Evolutionary conservation across 2,888 invertebrate species (phyloP), one percentile per base, ranked within the genome.

Genomic region (Seira ritae): DNA sequence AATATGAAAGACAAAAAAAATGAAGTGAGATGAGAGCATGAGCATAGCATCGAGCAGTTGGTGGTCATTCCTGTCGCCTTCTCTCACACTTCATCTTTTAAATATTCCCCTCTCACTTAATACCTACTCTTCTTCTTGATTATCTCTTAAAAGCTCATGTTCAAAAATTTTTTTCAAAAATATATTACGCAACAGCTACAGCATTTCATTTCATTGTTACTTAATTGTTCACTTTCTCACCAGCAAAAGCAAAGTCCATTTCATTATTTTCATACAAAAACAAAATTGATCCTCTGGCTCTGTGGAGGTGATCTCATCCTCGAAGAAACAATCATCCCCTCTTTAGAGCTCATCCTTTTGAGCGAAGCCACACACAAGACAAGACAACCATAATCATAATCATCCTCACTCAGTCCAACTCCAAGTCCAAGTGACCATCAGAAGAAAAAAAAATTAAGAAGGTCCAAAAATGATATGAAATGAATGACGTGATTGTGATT

Each of bases 201-300:
- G n/a, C n/a, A n/a, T n/a, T n/a, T n/a, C n/a, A n/a, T n/a, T n/a
- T n/a, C n/a, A 80, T 75, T 81, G 80, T 75, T 81, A n/a, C n/a
- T n/a, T n/a, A 81, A 81, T 81, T 75, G 81, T 82, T 72, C 76
- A 82, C 81, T 82, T 82, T 82, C 76, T 82, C 81, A 77, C 73
- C 73, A 80, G 8, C 65, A 31, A 37, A 19, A 62, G n/a, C 8
- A 62, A 19, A 62, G 3, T 4, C 17, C 3, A 3, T 62, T 62
- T n/a, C 60, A 60, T 20, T 62, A n/a, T 15, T 62, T 20, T 62
- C 60, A 17, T 60, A n/a, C 3, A 60, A 60, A 60, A 60, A 60
- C 60, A n/a, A 60, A n/a, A 31, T 31, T 31, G 31, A 31, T 31
- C 31, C 31, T 31, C 31, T 31, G 31, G 31, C 31, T 31, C 31